Conservation (phyloP, 2,113 vertebrate genomes). For the Lophius piscatorius region DNA sequence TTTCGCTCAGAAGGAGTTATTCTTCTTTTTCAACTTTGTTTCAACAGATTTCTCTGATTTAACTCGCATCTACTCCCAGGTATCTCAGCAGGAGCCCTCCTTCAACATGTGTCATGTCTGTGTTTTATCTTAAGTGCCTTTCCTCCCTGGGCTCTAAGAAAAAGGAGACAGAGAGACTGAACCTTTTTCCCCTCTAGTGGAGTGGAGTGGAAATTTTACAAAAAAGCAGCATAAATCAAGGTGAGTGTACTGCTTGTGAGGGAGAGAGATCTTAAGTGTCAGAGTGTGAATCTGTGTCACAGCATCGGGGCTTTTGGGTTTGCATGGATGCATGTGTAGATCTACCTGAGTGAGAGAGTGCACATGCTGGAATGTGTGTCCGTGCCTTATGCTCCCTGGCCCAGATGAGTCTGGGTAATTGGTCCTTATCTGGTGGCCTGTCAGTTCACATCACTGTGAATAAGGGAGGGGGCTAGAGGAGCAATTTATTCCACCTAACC, state of each 20-base stretch:
- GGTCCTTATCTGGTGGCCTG: slow-evolving; percentile 68
- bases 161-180: slow-evolving; percentile 41
- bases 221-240: slow-evolving; percentile 54
- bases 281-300: slow-evolving; percentile 7
- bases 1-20: slow-evolving; percentile 33
- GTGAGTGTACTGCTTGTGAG: slow-evolving; percentile 32
- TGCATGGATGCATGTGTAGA: slow-evolving; percentile 7
- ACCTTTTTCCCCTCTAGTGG: slow-evolving; percentile 41
- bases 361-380: slow-evolving; percentile 5
- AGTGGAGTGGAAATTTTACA: slow-evolving; percentile 15
- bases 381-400: slow-evolving; percentile 42
- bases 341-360: slow-evolving; percentile 8
- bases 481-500: slow-evolving; percentile 58
- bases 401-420: slow-evolving; percentile 65
- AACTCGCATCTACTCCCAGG: slow-evolving; percentile 15
- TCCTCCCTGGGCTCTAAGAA: slow-evolving; percentile 56
- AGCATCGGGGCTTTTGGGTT: no score
- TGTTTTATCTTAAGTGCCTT: slow-evolving; percentile 71
- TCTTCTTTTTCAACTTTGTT: slow-evolving; percentile 60
- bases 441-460: slow-evolving; percentile 68
- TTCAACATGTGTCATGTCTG: slow-evolving; percentile 60
- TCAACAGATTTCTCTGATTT: slow-evolving; percentile 52
- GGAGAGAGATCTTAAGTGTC: slow-evolving; percentile 30
- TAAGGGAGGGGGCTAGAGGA: slow-evolving; percentile 26
- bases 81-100: slow-evolving; percentile 30